These are phyloP conservation scores for Drosophila bipectinata DNA, from an alignment of 1,140 invertebrate genomes.

Conservation along the genomic window DNA sequence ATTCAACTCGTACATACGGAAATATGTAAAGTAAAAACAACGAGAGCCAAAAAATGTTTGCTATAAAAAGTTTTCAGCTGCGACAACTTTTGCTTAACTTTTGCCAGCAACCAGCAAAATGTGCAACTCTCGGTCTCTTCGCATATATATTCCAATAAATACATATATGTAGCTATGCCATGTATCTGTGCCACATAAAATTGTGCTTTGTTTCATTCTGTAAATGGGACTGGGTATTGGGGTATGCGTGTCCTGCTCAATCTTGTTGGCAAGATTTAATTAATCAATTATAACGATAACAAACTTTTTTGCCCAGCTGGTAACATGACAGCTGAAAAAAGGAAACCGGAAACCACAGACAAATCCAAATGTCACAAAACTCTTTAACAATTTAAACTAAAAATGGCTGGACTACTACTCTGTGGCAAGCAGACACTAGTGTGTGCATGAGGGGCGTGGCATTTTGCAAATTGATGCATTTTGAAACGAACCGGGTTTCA, in stretches of 20 bases:
- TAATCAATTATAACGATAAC: slow-evolving; percentile 78
- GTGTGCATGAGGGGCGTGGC: slow-evolving; percentile 37
- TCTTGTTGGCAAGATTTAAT: slow-evolving; percentile 69
- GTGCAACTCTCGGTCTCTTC: slow-evolving; percentile 36
- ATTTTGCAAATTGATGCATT: slow-evolving; percentile 56
- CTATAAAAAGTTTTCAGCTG: slow-evolving; percentile 66
- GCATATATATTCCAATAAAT: slow-evolving; percentile 21
- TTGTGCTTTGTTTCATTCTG: slow-evolving; percentile 17
- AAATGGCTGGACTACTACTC: slow-evolving; percentile 20
- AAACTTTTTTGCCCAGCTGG: slow-evolving; percentile 54
- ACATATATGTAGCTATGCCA: neutral
- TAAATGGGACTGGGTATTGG: neutral
- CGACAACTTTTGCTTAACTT: slow-evolving; percentile 73
- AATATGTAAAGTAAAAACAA: slow-evolving; percentile 65
- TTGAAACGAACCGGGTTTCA: slow-evolving; percentile 10
- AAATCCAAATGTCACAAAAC: slow-evolving; percentile 73
- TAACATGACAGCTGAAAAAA: slow-evolving; percentile 13
- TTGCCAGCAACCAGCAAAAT: slow-evolving; percentile 60
- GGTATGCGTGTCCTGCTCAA: slow-evolving; percentile 27
- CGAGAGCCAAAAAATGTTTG: slow-evolving; percentile 63
- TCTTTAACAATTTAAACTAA: slow-evolving; percentile 72
- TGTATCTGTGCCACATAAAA: slow-evolving; percentile 2
- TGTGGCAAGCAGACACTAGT: slow-evolving; percentile 10
- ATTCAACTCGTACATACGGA: slow-evolving; percentile 71
- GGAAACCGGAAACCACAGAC: slow-evolving; percentile 45